Conservation (phyloP, 2,888 invertebrate genomes). For the Geophilus truncorum region DNA sequence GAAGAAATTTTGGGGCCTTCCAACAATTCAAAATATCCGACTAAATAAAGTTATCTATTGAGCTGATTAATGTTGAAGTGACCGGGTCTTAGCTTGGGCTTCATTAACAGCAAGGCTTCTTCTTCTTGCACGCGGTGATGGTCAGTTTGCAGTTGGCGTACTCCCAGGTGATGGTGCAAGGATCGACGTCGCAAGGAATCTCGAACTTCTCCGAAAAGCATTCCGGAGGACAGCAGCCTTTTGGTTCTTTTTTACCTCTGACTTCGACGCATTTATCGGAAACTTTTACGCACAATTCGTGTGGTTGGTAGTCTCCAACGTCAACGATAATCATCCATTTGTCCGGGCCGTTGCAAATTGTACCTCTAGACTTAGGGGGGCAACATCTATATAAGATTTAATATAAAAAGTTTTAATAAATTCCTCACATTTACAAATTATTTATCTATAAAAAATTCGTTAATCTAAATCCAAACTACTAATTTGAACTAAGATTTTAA, state of each 20-base stretch:
- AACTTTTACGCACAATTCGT: slow-evolving; percentile 25
- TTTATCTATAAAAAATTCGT: no score
- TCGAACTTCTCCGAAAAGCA: slow-evolving; percentile 6
- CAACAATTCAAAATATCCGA: no score
- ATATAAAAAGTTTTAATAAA: no score
- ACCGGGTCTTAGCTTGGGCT: not conserved
- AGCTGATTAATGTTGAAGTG: not conserved
- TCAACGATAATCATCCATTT: not conserved
- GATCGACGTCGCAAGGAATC: not conserved
- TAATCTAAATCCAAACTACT: no score
- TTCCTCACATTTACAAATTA: no score
- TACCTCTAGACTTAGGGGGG: not conserved
- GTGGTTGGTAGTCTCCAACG: not conserved
- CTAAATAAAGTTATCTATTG: no score
- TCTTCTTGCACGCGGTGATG: not conserved
- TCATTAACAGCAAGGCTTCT: not conserved
- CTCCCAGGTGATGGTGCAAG: not conserved
- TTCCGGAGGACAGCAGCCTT: not conserved
- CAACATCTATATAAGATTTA: not conserved
- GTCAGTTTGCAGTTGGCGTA: not conserved
- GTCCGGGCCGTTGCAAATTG: not conserved
- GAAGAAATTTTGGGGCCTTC: no score
- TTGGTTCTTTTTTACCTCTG: not conserved
- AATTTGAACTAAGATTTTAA: no score
- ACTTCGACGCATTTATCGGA: not conserved